Percentiles rank a stretch among this genome's conserved stretches.
Conservation (phyloP, 2,113 vertebrate species). For the Oncorhynchus nerka region DNA sequence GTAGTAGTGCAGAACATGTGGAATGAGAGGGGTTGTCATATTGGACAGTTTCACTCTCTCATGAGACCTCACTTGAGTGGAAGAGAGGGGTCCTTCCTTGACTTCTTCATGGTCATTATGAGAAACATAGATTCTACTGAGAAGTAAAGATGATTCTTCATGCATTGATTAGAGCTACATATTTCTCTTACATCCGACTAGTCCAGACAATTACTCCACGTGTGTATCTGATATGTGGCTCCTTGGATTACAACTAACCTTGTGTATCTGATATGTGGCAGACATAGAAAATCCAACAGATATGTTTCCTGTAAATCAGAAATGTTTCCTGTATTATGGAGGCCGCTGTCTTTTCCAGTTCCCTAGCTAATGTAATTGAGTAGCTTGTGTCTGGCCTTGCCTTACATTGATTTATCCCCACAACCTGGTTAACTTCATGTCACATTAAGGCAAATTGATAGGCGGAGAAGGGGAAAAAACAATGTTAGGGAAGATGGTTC, state of each 20-base stretch:
- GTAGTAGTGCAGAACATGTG: no score
- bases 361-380: background rate
- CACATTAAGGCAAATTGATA: slow-evolving; percentile 63
- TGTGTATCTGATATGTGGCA: no score
- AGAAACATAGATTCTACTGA: background rate
- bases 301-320: background rate
- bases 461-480: slow-evolving; percentile 1
- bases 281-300: background rate
- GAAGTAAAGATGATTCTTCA: slow-evolving; percentile 28
- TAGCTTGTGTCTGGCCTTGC: background rate
- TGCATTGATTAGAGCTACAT: slow-evolving; percentile 35
- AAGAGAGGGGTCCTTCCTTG: no score
- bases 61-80: no score
- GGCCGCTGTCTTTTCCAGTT: background rate
- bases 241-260: no score
- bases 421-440: slow-evolving; percentile 21
- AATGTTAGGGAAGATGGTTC: slow-evolving; percentile 14
- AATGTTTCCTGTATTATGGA: background rate
- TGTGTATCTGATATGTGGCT: no score
- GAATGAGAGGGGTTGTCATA: no score
- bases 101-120: no score
- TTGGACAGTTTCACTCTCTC: no score
- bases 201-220: no score
- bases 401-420: background rate
- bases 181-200: background rate